These are phyloP conservation scores for Brachyhypopomus occidentalis DNA, from an alignment of 2,113 vertebrate species.

Conservation along the genomic window DNA sequence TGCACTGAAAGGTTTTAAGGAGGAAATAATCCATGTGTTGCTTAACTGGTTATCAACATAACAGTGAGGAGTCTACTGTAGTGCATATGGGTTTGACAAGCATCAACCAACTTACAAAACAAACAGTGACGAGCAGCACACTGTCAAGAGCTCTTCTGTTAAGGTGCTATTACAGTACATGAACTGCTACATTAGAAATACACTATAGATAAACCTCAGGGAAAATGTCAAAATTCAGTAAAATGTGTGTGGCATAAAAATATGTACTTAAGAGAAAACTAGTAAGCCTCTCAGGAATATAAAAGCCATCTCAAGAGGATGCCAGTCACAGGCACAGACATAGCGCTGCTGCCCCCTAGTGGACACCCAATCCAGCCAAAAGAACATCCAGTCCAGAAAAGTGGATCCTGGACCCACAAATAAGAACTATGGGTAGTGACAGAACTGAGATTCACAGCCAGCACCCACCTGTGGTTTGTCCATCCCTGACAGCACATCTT, in stretches of 20 bases:
- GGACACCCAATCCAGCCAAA: background rate
- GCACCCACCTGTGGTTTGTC: slow-evolving; percentile 85
- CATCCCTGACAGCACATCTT: slow-evolving; percentile 85
- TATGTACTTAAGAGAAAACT: background rate
- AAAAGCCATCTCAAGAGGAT: background rate
- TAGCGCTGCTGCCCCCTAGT: slow-evolving; percentile 43
- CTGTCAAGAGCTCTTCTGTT: too few species aligned
- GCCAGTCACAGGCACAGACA: background rate
- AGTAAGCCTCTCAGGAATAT: too few species aligned
- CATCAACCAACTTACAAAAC: background rate
- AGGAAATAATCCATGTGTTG: background rate
- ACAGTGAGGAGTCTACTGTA: background rate
- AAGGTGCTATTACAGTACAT: too few species aligned
- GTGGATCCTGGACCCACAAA: too few species aligned
- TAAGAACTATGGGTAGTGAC: background rate
- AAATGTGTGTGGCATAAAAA: background rate
- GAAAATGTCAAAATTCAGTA: background rate
- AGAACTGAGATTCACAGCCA: slow-evolving; percentile 26
- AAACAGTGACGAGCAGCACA: background rate
- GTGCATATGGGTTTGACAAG: background rate
- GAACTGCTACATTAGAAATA: too few species aligned
- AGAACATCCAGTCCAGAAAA: too few species aligned
- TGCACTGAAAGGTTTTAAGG: background rate
- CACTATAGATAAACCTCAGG: background rate
- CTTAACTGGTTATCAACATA: background rate